Base-by-base conservation (phyloP, 2,113 vertebrate species). In the Coreoperca whiteheadi region DNA sequence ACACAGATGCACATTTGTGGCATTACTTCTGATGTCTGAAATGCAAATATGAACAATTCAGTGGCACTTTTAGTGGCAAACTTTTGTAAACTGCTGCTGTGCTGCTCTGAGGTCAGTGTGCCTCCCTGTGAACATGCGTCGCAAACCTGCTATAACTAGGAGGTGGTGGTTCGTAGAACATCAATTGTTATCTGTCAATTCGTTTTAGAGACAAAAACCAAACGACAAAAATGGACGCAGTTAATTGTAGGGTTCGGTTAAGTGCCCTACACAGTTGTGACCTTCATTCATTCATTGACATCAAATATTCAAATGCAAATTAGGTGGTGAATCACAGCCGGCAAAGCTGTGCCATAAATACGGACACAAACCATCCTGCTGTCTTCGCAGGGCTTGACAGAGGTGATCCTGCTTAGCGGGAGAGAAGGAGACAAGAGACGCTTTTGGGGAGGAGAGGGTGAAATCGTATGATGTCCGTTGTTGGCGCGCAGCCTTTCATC, bases 401-500 rank as follows among this genome's bases (percentile, higher is more conserved):
- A 84, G 70, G 85, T 18, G 83, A 81, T 61, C 78, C 89, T 79
- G 86, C 86, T 4, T 70, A 79, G 81, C 41, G 25, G 54, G 54
- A 60, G 14, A 16, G 53, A 21, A 57, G 23, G 41, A 57, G 50
- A 9, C 4, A 9, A n/a, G 11, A 10, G 18, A 21, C 30, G 28
- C 9, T 12, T 15, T 23, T 48, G 11, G 28, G 6, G 5, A 4
- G 43, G 23, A 28, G 60, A 28, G 60, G 56, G 20, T 11, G 6
- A 14, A 53, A 6, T 30, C 32, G 32, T 64, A 82, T 60, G 69
- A 97, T 96, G 96, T 91, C 94, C 2, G 82, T 51, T 0, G 86
- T 92, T 69, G 92, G 92, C 20, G 6, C 90, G 0, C 30, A 92
- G 79, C 93, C 93, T 9, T 95, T 96, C 88, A 94, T 91, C 83